Evolutionary conservation across 2,888 invertebrate species (phyloP).

Genomic region (Dexiosoma caninum): DNA sequence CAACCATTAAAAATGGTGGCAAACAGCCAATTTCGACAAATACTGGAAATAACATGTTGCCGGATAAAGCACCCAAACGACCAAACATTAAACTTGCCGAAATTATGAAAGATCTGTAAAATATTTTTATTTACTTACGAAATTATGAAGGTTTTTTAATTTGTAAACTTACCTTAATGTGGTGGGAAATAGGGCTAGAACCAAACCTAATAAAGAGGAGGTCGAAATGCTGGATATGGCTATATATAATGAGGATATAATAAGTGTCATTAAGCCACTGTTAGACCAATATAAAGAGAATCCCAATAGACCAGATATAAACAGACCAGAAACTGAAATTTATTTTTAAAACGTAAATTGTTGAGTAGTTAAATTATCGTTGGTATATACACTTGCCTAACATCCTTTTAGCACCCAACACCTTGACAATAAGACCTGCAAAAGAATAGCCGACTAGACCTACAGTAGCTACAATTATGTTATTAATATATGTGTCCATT

Average conservation of each 20-base stretch:
- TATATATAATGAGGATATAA: conserved; percentile 80
- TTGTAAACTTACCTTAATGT: conserved; percentile 70
- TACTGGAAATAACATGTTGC: conserved; percentile 85
- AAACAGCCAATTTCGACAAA: conserved; percentile 84
- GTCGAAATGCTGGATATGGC: conserved; percentile 72
- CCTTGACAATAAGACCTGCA: conserved; percentile 80
- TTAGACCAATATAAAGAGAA: conserved; percentile 80
- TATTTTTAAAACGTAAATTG: background rate
- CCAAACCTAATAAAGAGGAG: conserved; percentile 73
- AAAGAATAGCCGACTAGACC: conserved; percentile 82
- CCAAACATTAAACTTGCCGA: conserved; percentile 85
- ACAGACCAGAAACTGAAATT: conserved; percentile 75
- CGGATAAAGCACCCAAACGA: conserved; percentile 83
- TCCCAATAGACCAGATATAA: conserved; percentile 79
- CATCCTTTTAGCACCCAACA: conserved; percentile 79
- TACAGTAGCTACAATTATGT: conserved; percentile 82
- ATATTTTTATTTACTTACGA: too few relatives aligned
- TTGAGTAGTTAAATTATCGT: too few relatives aligned
- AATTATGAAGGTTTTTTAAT: background rate
- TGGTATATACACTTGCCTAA: conserved; percentile 77
- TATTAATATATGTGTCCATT: conserved; percentile 83
- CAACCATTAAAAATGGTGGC: conserved; percentile 85
- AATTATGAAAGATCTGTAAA: conserved; percentile 83
- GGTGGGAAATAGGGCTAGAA: conserved; percentile 74
- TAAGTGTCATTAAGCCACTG: conserved; percentile 79